Conservation (phyloP, 2,797 vertebrate species). For the Lagorchestes hirsutus region DNA sequence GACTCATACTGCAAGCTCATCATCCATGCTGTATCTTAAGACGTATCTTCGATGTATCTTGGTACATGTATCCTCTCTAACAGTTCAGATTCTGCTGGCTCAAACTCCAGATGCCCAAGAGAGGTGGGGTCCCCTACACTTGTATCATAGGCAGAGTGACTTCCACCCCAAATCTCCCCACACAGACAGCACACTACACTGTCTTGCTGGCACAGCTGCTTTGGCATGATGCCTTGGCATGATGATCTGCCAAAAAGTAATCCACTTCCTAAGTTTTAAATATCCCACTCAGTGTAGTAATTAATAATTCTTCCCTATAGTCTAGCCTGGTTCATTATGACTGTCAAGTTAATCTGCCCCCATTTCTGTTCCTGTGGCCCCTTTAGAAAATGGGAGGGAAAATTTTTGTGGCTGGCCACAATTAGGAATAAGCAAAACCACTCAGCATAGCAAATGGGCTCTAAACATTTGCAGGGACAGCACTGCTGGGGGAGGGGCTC, state of each 20-base stretch:
- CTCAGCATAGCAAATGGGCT: background rate
- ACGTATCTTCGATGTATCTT: background rate
- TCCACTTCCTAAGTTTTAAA: background rate
- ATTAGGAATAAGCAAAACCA: background rate
- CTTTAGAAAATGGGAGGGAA: background rate
- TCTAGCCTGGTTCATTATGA: background rate
- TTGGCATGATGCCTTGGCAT: background rate
- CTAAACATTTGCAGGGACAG: background rate
- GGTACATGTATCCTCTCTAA: background rate
- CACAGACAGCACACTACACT: background rate
- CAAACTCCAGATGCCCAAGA: background rate
- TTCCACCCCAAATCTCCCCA: background rate
- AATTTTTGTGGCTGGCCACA: background rate
- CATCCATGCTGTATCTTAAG: background rate
- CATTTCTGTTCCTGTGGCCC: background rate
- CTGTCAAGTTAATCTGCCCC: background rate
- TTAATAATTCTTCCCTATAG: background rate
- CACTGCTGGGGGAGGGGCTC: too few species aligned
- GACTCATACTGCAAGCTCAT: background rate
- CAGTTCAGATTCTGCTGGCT: background rate
- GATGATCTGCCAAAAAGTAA: constrained; percentile 7
- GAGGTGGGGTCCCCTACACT: background rate
- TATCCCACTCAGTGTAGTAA: background rate
- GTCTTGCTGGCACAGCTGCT: background rate
- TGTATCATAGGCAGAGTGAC: background rate